These are phyloP conservation scores for Samia ricini DNA, from an alignment of 1,140 invertebrate genomes.

Conservation along the genomic window DNA sequence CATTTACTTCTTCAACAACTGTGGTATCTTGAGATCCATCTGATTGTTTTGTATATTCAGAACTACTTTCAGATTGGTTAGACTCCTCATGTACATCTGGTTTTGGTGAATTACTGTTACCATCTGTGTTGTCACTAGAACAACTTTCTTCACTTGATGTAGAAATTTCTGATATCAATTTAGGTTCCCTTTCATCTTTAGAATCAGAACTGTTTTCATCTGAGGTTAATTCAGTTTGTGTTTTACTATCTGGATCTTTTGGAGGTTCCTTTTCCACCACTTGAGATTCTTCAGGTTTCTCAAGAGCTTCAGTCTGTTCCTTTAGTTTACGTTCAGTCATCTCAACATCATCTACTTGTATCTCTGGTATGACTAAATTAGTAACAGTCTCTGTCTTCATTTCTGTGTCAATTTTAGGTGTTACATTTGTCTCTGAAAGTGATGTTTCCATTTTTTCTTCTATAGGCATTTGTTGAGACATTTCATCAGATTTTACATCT, in stretches of 20 bases:
- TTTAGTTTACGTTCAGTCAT: slow-evolving; percentile 57
- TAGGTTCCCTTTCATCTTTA: slow-evolving; percentile 53
- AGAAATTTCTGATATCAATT: slow-evolving; percentile 48
- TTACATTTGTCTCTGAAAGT: slow-evolving; percentile 15
- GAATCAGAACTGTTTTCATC: slow-evolving; percentile 56
- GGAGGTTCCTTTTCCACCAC: slow-evolving; percentile 19
- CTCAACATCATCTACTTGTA: slow-evolving; percentile 65
- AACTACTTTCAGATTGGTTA: slow-evolving; percentile 27
- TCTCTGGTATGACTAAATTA: slow-evolving; percentile 56
- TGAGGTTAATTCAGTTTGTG: slow-evolving; percentile 22
- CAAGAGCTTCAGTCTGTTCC: slow-evolving; percentile 29
- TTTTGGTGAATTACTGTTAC: slow-evolving; percentile 67
- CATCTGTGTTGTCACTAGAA: slow-evolving; percentile 70
- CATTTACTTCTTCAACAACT: slow-evolving; percentile 16
- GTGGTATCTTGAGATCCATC: slow-evolving; percentile 17
- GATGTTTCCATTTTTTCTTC: background rate
- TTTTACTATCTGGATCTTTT: slow-evolving; percentile 19
- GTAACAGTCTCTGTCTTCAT: slow-evolving; percentile 47
- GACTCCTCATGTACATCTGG: slow-evolving; percentile 42
- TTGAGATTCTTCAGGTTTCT: slow-evolving; percentile 16
- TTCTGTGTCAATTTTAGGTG: slow-evolving; percentile 36
- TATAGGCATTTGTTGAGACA: slow-evolving; percentile 7
- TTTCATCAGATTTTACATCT: slow-evolving; percentile 27
- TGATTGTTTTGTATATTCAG: slow-evolving; percentile 24
- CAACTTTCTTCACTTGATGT: slow-evolving; percentile 70